Conservation (phyloP, 2,797 vertebrate genomes). For the Potorous gilbertii region DNA sequence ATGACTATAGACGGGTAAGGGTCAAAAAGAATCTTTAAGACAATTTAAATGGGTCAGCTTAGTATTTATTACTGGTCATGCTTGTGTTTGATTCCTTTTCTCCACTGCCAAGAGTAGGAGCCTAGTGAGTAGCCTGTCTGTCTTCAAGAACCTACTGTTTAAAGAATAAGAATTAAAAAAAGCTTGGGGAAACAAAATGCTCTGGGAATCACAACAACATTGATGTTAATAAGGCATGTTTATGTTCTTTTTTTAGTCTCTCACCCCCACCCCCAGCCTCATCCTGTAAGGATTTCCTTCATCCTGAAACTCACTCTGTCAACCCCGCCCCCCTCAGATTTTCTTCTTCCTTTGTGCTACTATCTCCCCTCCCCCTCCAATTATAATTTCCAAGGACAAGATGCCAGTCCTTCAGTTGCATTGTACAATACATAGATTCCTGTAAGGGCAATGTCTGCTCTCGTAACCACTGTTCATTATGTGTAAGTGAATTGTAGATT, state of each 20-base stretch:
- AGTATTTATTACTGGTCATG: conserved; percentile 54
- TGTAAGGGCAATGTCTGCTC: conserved; percentile 24
- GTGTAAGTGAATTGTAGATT: conserved; percentile 44
- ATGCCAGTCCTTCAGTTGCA: conserved; percentile 55
- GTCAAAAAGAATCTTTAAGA: conserved; percentile 62
- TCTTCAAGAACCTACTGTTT: conserved; percentile 59
- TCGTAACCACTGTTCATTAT: conserved; percentile 19
- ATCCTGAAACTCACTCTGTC: conserved; percentile 19
- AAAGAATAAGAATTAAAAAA: conserved; percentile 34
- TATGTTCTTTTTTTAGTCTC: conserved; percentile 66
- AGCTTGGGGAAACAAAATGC: conserved; percentile 52
- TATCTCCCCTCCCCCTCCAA: conserved; percentile 55
- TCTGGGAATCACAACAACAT: conserved; percentile 37
- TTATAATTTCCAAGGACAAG: conserved; percentile 65
- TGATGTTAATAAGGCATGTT: conserved; percentile 47
- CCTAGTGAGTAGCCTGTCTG: conserved; percentile 68
- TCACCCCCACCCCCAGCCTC: conserved; percentile 28
- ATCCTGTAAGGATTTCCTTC: conserved; percentile 78
- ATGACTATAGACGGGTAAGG: conserved; percentile 54
- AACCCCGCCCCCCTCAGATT: not conserved
- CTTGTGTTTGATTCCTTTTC: conserved; percentile 63
- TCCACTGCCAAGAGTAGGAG: conserved; percentile 59
- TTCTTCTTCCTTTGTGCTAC: conserved; percentile 61
- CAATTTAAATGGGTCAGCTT: conserved; percentile 59
- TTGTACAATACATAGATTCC: conserved; percentile 25